A percentile compares a stretch with the other conserved stretches of the same genome.
Conservation (phyloP, 2,113 vertebrate species). For the Bubo scandiacus region DNA sequence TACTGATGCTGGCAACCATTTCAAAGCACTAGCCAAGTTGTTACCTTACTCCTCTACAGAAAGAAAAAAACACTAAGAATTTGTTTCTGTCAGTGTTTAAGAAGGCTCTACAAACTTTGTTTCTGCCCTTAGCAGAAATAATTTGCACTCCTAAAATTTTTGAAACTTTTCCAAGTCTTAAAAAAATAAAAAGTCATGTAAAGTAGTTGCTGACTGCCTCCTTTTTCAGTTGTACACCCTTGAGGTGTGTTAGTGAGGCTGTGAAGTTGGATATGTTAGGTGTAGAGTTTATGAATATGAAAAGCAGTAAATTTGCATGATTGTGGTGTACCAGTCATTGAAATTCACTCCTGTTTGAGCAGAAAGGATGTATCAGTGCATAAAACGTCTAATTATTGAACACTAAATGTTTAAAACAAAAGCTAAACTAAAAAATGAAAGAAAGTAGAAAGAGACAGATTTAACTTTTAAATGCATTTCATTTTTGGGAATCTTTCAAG, state of each 20-base stretch:
- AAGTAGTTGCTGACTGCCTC: slow-evolving; percentile 46
- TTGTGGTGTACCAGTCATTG: slow-evolving; percentile 23
- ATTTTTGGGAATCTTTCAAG: slow-evolving; percentile 20
- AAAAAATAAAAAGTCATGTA: not conserved
- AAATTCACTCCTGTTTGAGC: slow-evolving; percentile 54
- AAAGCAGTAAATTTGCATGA: slow-evolving; percentile 54
- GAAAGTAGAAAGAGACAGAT: not conserved
- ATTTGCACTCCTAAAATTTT: slow-evolving; percentile 54
- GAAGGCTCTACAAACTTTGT: slow-evolving; percentile 6
- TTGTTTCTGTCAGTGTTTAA: not conserved
- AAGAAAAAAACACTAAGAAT: not conserved
- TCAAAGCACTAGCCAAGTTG: not conserved
- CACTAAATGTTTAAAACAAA: slow-evolving; percentile 13
- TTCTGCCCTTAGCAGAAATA: slow-evolving; percentile 43
- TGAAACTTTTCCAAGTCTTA: slow-evolving; percentile 20
- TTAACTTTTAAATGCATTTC: slow-evolving; percentile 34
- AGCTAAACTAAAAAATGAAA: not conserved
- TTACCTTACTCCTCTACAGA: not conserved
- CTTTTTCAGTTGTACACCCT: slow-evolving; percentile 23
- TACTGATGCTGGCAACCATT: not conserved
- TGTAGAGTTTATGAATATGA: slow-evolving; percentile 58
- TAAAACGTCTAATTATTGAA: slow-evolving; percentile 52
- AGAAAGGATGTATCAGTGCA: slow-evolving; percentile 27
- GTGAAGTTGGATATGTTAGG: slow-evolving; percentile 34
- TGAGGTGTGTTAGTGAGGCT: slow-evolving; percentile 34